A percentile compares a stretch with the other conserved stretches of the same genome.
phyloP scores from a whole-genome alignment of 1,140 invertebrate species.

The Tachypleus tridentatus region DNA sequence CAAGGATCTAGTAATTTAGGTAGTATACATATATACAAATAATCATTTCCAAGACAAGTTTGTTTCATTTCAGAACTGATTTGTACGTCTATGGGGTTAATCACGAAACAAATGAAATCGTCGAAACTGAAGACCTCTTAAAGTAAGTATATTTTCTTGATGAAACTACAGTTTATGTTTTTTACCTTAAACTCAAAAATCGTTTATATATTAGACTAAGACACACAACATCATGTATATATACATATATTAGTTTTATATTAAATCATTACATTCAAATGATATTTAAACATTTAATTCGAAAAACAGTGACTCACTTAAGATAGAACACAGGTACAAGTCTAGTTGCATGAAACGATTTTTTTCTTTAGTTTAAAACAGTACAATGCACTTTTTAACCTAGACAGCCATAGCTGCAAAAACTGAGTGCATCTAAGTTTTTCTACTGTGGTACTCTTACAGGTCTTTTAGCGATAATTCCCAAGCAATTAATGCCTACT shows the following conservation, averaged over 20 bases:
- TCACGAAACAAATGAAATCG: slow-evolving; percentile 58
- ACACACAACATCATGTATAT: too few species aligned
- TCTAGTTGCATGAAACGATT: too few species aligned
- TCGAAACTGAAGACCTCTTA: slow-evolving; percentile 62
- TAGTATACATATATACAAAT: too few species aligned
- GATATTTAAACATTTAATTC: too few species aligned
- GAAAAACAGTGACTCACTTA: too few species aligned
- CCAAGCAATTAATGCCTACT: slow-evolving; percentile 43
- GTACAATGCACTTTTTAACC: neutral
- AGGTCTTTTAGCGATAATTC: slow-evolving; percentile 46
- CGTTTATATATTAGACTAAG: too few species aligned
- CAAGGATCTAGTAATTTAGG: too few species aligned
- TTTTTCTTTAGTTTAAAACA: neutral
- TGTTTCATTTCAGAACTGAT: slow-evolving; percentile 52
- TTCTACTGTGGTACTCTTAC: slow-evolving; percentile 14
- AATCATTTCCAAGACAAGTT: neutral
- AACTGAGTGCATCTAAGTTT: neutral
- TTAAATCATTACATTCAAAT: too few species aligned
- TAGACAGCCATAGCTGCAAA: neutral
- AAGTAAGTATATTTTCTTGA: slow-evolving; percentile 41
- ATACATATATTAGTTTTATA: too few species aligned
- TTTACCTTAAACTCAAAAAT: too few species aligned
- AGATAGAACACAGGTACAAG: too few species aligned
- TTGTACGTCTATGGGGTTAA: slow-evolving; percentile 73
- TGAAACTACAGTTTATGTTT: too few species aligned